Evolutionary conservation across 2,888 invertebrate genomes (phyloP), one percentile per base, ranked within the genome.

Genomic region (Cheilosia vernalis): DNA sequence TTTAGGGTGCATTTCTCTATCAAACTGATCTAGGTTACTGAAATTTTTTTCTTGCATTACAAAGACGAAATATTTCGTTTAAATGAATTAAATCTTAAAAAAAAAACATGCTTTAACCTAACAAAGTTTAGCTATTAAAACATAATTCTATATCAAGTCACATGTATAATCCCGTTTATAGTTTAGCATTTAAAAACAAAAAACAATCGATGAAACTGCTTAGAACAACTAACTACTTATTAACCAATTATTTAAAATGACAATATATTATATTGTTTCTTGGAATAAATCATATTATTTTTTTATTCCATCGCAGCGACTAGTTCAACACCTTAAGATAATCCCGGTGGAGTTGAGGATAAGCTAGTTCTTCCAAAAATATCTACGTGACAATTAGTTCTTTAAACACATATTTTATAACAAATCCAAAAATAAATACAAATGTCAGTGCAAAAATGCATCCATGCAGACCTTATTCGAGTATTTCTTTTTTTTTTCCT

Each of bases 341-440:
- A 87, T 89, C 89, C 88, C 88, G 89, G 88, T 90, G 89, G 90
- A 90, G 89, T 89, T 89, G 89, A 89, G 90, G 89, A 89, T 89
- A 81, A 77, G 64, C 84, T 84, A 84, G 84, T 85, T 85, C 85
- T 85, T 85, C 85, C 85, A 85, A 85, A 85, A 80, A 84, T 70
- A 85, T 77, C 85, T 81, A 85, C 85, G 76, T 81, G 85, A 81
- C 70, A 85, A 80, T 81, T 85, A 85, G 85, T 81, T 85, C 61
- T 76, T 85, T 81, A 85, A 85, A 77, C 15, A 66, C 40, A 85
- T 76, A 85, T 85, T 85, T 85, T 85, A 85, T 85, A 85, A 80
- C 64, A 85, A 85, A 85, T 76, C 84, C 81, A 85, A 81, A 77
- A 85, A 81, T 85, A 85, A 72, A 85, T 81, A 81, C 63, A 37